Percentiles rank a stretch among this genome's conserved stretches.
Evolutionary conservation across 2,888 invertebrate genomes (phyloP).

Genomic region (Diplazon laetatorius): DNA sequence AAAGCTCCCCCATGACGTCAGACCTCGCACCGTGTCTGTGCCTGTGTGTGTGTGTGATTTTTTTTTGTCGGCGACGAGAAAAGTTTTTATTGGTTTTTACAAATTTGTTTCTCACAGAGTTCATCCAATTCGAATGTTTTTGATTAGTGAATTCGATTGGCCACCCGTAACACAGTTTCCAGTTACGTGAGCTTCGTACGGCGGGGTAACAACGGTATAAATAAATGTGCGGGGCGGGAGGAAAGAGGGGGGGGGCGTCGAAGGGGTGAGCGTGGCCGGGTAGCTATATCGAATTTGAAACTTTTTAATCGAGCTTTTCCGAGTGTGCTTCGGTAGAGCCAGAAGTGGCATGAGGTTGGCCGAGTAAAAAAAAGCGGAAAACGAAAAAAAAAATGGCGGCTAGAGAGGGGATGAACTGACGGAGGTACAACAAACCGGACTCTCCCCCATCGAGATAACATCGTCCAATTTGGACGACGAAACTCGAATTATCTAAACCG

Average conservation of each 20-base stretch:
- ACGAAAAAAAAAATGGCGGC: too few relatives aligned
- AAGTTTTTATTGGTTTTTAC: conserved; percentile 21
- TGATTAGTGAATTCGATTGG: conserved; percentile 19
- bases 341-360: conserved; percentile 3
- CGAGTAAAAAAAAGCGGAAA: background rate
- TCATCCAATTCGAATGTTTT: conserved; percentile 32
- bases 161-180: conserved; percentile 7
- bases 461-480: conserved; percentile 50
- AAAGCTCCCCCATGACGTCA: too few relatives aligned
- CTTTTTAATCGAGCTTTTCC: conserved; percentile 58
- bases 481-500: conserved; percentile 42
- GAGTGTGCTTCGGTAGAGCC: conserved; percentile 37
- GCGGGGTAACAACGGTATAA: background rate
- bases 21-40: too few relatives aligned
- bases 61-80: background rate
- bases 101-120: conserved; percentile 8
- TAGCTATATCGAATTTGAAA: conserved; percentile 52
- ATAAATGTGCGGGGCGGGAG: background rate
- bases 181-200: conserved; percentile 13
- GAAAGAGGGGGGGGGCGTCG: background rate
- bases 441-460: conserved; percentile 50
- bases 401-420: background rate
- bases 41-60: background rate
- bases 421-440: conserved; percentile 2
- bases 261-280: background rate